These are phyloP conservation scores for Arge pagana DNA, from an alignment of 2,888 invertebrate species.

Conservation along the genomic window DNA sequence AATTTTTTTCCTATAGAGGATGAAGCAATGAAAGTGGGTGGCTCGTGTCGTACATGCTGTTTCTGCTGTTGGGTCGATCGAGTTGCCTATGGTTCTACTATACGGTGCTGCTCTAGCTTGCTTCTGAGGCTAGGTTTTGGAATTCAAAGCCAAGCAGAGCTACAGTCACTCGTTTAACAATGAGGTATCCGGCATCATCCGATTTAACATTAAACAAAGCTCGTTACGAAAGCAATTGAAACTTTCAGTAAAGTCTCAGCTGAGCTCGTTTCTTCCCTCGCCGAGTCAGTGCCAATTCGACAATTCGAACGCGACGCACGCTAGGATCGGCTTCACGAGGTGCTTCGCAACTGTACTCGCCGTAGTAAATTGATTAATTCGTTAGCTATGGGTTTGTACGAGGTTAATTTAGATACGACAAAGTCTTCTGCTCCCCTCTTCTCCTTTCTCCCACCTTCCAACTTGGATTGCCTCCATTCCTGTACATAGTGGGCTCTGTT, in stretches of 20 bases:
- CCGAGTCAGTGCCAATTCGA: constrained; percentile 47
- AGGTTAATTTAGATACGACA: constrained; percentile 7
- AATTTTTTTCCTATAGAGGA: too few relatives aligned
- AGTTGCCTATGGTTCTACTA: too few relatives aligned
- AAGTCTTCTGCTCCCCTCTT: not conserved
- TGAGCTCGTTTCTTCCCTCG: constrained; percentile 46
- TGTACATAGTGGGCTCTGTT: too few relatives aligned
- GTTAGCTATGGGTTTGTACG: constrained; percentile 1
- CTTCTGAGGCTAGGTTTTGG: too few relatives aligned
- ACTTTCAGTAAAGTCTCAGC: constrained; percentile 46
- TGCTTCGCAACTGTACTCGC: not conserved
- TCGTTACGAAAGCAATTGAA: constrained; percentile 57
- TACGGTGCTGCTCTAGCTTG: too few relatives aligned
- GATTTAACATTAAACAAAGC: constrained; percentile 56
- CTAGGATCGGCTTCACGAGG: constrained; percentile 6
- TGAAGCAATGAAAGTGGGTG: too few relatives aligned
- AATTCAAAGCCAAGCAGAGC: too few relatives aligned
- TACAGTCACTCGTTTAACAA: constrained; percentile 35
- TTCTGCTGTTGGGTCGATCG: too few relatives aligned
- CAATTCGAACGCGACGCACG: constrained; percentile 5
- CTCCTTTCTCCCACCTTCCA: not conserved
- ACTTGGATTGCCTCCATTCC: too few relatives aligned
- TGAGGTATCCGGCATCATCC: constrained; percentile 51
- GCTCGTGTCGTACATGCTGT: too few relatives aligned
- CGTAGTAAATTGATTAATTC: constrained; percentile 12